These are phyloP conservation scores for Cromileptes altivelis DNA, from an alignment of 2,113 vertebrate species.

Conservation along the genomic window DNA sequence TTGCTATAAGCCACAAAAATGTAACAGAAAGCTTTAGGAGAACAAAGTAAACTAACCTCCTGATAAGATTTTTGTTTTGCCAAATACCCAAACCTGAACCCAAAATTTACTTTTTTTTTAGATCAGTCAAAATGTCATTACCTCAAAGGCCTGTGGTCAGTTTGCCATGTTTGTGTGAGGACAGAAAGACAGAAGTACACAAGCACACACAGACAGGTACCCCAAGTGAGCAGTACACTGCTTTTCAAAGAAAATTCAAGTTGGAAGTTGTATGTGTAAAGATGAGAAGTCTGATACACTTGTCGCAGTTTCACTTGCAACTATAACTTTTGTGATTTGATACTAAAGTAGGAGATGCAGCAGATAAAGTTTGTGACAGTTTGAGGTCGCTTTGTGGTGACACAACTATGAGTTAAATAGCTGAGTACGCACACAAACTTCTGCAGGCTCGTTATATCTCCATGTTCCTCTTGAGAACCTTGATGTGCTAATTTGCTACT, in stretches of 20 bases:
- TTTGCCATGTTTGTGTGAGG: background rate
- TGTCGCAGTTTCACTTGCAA: constrained; percentile 13
- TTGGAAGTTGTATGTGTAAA: background rate
- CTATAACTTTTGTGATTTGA: constrained; percentile 37
- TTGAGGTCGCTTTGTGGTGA: constrained; percentile 61
- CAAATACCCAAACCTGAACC: background rate
- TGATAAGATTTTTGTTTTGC: background rate
- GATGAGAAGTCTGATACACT: background rate
- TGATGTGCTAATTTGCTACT: constrained; percentile 54
- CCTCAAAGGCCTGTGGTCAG: background rate
- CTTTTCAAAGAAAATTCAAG: background rate
- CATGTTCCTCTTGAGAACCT: constrained; percentile 14
- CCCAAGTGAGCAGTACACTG: background rate
- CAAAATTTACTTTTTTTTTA: background rate
- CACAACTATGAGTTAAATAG: constrained; percentile 36
- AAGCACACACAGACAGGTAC: too few relatives aligned
- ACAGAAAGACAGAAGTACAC: background rate
- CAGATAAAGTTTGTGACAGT: constrained; percentile 62
- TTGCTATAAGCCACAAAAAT: background rate
- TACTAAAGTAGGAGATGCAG: constrained; percentile 23
- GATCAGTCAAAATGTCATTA: background rate
- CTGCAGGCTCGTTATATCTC: constrained; percentile 35
- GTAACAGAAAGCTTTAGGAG: background rate
- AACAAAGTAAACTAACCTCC: background rate
- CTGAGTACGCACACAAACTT: constrained; percentile 49